phyloP scores from a whole-genome alignment of 1,140 invertebrate species.

The Drosophila trapezifrons region DNA sequence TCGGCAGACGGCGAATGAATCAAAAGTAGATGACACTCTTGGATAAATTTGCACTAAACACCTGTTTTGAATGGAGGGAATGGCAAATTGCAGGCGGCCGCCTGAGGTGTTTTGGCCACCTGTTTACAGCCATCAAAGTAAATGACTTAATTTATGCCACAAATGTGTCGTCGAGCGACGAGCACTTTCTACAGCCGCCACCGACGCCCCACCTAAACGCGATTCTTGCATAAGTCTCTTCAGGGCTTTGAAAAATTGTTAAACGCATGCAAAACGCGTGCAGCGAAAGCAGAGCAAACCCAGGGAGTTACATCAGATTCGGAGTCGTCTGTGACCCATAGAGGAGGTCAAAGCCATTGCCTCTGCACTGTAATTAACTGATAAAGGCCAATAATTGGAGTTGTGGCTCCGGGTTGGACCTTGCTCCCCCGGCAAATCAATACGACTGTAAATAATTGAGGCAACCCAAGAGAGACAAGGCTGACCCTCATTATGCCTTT shows the following conservation, averaged over 20 bases:
- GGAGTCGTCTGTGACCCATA: slow-evolving; percentile 15
- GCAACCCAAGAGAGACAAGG: slow-evolving; percentile 16
- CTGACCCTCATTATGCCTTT: slow-evolving; percentile 75
- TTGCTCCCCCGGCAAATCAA: slow-evolving; percentile 58
- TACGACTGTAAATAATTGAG: slow-evolving; percentile 73
- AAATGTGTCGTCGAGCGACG: slow-evolving; percentile 55
- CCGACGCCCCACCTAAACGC: too few species aligned
- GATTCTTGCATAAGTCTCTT: slow-evolving; percentile 62
- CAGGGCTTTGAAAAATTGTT: slow-evolving; percentile 41
- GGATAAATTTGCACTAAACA: background rate
- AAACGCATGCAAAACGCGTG: slow-evolving; percentile 79
- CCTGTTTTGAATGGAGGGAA: slow-evolving; percentile 15
- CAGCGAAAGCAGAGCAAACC: slow-evolving; percentile 27
- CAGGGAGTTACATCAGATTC: slow-evolving; percentile 58
- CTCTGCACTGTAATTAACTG: slow-evolving; percentile 44
- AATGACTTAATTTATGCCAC: slow-evolving; percentile 76
- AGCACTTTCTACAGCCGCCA: slow-evolving; percentile 66
- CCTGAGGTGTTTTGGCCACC: slow-evolving; percentile 12
- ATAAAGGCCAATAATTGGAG: slow-evolving; percentile 60
- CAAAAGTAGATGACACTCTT: slow-evolving; percentile 55
- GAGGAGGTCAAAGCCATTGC: slow-evolving; percentile 51
- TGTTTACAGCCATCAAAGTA: slow-evolving; percentile 43
- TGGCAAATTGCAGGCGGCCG: slow-evolving; percentile 29
- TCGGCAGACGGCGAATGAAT: slow-evolving; percentile 61
- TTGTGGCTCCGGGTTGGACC: slow-evolving; percentile 19